A percentile compares a stretch with the other conserved stretches of the same genome.
phyloP scores from a whole-genome alignment of 2,113 vertebrate genomes.

The Cavia porcellus region DNA sequence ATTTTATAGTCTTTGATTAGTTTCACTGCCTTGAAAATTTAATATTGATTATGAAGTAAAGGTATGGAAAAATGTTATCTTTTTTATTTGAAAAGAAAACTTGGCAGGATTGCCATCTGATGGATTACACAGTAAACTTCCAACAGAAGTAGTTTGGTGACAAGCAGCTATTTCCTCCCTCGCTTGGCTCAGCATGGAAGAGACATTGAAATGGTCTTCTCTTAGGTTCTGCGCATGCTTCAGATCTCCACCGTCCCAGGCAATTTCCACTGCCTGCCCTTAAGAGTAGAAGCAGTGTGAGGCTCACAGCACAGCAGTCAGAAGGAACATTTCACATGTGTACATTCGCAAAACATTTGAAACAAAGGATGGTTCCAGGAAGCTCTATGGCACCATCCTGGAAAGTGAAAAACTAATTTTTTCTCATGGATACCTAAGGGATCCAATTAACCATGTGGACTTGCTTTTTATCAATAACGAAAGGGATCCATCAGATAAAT shows the following conservation, averaged over 20 bases:
- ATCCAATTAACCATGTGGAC: conserved; percentile 68
- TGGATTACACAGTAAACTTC: conserved; percentile 30
- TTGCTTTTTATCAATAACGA: conserved; percentile 67
- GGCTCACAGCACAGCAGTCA: background rate
- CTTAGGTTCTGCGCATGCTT: too few relatives aligned
- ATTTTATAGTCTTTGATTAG: conserved; percentile 58
- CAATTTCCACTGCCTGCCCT: background rate
- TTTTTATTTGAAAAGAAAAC: conserved; percentile 52
- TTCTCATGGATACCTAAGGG: conserved; percentile 50
- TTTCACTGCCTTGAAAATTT: conserved; percentile 68
- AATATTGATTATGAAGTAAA: conserved; percentile 71
- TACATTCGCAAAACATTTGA: background rate
- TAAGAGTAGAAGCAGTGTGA: background rate
- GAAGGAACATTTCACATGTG: conserved; percentile 35
- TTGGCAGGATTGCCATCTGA: background rate
- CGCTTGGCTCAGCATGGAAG: background rate
- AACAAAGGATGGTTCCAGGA: conserved; percentile 39
- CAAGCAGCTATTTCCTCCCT: background rate
- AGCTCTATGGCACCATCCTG: background rate
- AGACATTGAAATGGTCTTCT: background rate
- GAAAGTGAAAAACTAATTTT: background rate
- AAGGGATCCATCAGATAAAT: conserved; percentile 59
- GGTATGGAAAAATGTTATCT: conserved; percentile 56
- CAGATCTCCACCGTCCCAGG: background rate
- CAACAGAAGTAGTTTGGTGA: background rate